Base-by-base conservation (phyloP, 1,140 invertebrate genomes). In the Calliphora vicina region DNA sequence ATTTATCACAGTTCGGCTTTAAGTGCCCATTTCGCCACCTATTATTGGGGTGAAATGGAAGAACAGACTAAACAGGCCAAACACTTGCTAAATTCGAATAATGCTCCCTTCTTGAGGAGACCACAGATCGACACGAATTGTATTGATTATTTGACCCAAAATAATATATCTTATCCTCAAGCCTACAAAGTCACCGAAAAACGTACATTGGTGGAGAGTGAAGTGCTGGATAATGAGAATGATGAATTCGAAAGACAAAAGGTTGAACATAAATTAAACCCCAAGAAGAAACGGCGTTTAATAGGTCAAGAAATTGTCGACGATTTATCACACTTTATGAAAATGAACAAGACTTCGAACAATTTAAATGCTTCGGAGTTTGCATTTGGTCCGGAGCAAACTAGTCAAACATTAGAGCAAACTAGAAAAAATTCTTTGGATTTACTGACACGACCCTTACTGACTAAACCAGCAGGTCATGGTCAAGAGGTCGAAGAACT, bases 1-100 rank as follows among this genome's bases (percentile, higher is more conserved):
- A 86, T 89, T 26, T 90, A 88, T 6, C 87, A 90, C 13, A 87
- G 86, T 78, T 87, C 88, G 3, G 86, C 87, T 0, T 57, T 89
- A 43, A 86, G 86, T 35, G 85, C 87, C 10, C 84, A 88, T 45
- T 86, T 84, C 35, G 85, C 84, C 15, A 84, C 82, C 10, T 83
- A 83, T 25, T 85, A 85, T 26, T 85, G 82, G 85, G 87, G 86
- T 84, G 13, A 87, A 88, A 12, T 67, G 74, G 43, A 76, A n/a
- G 20, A 42, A 81, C 26, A 82, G 13, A 45, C 29, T 15, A 25
- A 72, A 13, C 61, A 50, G 20, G 43, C 67, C 17, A 50, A 35
- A 42, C 23, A 57, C 1, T 3, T 78, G 17, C 12, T 88, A 0
- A 83, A 81, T 29, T 78, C 82, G 9, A 84, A 74, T 10, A 89